Percentiles rank a stretch among this genome's conserved stretches.
phyloP scores from a whole-genome alignment of 2,888 invertebrate species.

The Himalopsyche japonica region DNA sequence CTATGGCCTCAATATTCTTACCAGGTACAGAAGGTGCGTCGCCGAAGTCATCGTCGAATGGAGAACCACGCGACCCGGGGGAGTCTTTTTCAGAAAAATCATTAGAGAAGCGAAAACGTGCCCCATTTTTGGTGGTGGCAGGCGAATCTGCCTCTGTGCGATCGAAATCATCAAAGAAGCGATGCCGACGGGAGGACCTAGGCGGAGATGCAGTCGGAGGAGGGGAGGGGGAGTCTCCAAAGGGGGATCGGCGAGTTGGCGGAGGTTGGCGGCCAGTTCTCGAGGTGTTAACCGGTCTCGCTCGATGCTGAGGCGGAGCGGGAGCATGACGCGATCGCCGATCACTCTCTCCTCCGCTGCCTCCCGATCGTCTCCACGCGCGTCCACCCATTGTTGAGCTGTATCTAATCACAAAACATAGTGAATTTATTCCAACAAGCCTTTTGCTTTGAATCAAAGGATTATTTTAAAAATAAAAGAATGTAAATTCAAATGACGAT shows the following conservation, averaged over 20 bases:
- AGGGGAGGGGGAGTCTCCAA: constrained; percentile 35
- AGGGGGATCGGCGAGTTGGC: constrained; percentile 36
- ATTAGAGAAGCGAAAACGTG: constrained; percentile 60
- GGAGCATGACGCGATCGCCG: constrained; percentile 41
- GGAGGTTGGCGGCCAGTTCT: constrained; percentile 7
- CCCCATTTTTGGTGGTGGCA: constrained; percentile 34
- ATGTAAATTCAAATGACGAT: no score
- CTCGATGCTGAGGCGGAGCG: constrained; percentile 41
- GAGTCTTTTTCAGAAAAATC: constrained; percentile 62
- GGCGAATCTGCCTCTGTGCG: constrained; percentile 37
- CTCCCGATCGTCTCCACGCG: constrained; percentile 50
- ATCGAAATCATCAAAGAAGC: constrained; percentile 39
- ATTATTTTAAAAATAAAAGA: no score
- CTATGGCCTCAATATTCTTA: constrained; percentile 40
- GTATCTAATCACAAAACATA: constrained; percentile 45
- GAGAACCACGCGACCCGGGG: constrained; percentile 55
- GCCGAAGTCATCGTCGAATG: constrained; percentile 66
- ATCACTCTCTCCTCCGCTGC: constrained; percentile 51
- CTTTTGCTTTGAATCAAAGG: no score
- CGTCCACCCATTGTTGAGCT: constrained; percentile 54
- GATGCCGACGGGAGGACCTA: constrained; percentile 42
- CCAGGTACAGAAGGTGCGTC: constrained; percentile 51
- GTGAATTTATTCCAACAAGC: background rate
- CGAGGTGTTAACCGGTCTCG: constrained; percentile 40
- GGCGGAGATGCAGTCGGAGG: constrained; percentile 42